phyloP scores from a whole-genome alignment of 2,888 invertebrate genomes.

The Drosophila putrida region DNA sequence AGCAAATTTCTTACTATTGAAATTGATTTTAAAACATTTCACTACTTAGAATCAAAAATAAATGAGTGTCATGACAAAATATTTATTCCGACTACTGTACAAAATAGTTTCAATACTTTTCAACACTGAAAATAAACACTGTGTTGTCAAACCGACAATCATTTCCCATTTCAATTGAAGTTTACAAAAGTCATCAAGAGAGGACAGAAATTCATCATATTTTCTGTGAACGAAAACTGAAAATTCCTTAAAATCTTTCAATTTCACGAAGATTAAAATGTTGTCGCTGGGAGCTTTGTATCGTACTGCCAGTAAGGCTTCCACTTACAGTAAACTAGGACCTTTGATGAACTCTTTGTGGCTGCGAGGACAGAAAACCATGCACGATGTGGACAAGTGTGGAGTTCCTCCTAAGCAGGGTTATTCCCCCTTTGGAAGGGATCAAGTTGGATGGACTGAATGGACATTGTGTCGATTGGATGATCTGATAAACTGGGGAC shows the following conservation, averaged over 20 bases:
- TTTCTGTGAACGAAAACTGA: neutral
- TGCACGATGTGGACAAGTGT: conserved; percentile 80
- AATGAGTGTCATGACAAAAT: no score
- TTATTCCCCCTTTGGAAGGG: conserved; percentile 85
- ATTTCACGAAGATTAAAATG: conserved; percentile 13
- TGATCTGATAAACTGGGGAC: conserved; percentile 97
- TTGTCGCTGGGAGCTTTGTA: conserved; percentile 3
- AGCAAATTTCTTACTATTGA: no score
- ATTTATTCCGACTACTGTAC: no score
- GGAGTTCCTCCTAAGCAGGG: conserved; percentile 86
- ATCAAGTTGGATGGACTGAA: conserved; percentile 90
- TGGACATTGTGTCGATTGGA: conserved; percentile 96
- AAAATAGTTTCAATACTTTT: no score
- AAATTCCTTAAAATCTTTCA: neutral
- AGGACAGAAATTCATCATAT: neutral
- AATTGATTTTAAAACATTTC: no score
- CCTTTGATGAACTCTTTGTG: conserved; percentile 21
- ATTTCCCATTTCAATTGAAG: neutral
- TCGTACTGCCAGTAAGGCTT: neutral
- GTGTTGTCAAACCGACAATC: neutral
- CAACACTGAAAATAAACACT: neutral
- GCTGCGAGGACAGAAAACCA: conserved; percentile 80
- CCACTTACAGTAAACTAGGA: neutral
- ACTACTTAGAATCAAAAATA: no score
- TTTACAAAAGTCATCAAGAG: neutral